Base-by-base conservation (phyloP, 2,888 invertebrate genomes). In the Limnephilus lunatus region DNA sequence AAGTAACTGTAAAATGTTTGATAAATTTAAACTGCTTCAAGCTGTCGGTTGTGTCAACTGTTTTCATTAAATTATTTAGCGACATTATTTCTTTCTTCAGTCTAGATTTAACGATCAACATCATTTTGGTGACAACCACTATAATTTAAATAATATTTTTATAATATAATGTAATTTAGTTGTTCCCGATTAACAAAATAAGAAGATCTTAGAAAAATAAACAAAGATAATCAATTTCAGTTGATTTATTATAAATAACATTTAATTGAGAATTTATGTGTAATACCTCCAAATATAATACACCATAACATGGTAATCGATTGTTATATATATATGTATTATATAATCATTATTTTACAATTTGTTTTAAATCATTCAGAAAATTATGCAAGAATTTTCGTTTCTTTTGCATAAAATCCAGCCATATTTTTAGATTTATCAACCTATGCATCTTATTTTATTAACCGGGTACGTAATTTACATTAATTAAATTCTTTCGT, bases 91-190 rank as follows among this genome's bases (percentile, higher is more conserved):
- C 82, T 31, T 81, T 31, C 81, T 81, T 81, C 82, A 82, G 82
- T 82, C 82, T 31, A 82, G 82, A 82, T 82, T 31, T 82, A 31
- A 68, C 53, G 25, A 68, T 68, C 53, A 68, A 68, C 25, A 68
- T 68, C 31, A 82, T 82, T 82, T 82, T 82, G 87, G 87, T 87
- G 87, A 31, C 82, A 82, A 82, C 31, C 15, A 86, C 14, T 68
- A 68, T 68, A 19, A 68, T 68, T 19, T 25, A 25, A 68, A 68
- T 25, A 68, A 68, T 68, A 25, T 68, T 25, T 68, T 7, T 25
- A 68, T 68, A 68, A 68, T 68, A 19, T 68, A 68, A 19, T 25
- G 53, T 68, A 68, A 68, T 25, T n/a, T 68, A 68, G 53, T 48
- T 48, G 48, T 68, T 19, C 53, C 53, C 53, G 53, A 68, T 68